Evolutionary conservation across 2,888 invertebrate species (phyloP).

Genomic region (Noctua fimbriata): DNA sequence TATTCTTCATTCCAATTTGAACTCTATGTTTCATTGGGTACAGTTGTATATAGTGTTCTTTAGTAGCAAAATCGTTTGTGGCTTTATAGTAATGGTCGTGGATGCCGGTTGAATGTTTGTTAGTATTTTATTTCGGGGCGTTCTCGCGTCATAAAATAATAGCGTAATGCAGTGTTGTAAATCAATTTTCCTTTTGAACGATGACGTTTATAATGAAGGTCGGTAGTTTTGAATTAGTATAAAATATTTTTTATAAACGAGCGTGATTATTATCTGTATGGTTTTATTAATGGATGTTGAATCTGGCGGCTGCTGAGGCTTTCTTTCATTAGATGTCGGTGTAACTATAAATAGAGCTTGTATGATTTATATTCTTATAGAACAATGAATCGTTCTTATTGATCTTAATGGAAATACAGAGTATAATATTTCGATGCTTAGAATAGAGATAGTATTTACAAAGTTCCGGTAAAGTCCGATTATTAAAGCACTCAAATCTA

Average conservation of each 20-base stretch:
- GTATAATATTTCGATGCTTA: neutral
- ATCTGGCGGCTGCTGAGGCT: constrained; percentile 66
- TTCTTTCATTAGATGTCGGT: constrained; percentile 56
- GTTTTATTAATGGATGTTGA: constrained; percentile 76
- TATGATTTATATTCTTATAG: constrained; percentile 52
- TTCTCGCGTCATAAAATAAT: constrained; percentile 90
- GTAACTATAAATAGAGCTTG: constrained; percentile 46
- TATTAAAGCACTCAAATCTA: too few species aligned
- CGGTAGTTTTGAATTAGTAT: constrained; percentile 85
- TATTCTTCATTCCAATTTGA: constrained; percentile 62
- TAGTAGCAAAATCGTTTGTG: constrained; percentile 63
- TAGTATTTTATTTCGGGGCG: constrained; percentile 90
- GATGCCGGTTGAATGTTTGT: constrained; percentile 90
- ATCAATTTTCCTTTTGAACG: constrained; percentile 89
- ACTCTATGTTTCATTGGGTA: constrained; percentile 67
- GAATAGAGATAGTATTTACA: neutral
- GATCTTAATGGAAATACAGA: neutral
- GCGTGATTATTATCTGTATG: constrained; percentile 79
- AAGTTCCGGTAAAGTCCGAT: neutral
- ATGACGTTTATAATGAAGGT: constrained; percentile 87
- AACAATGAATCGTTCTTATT: constrained; percentile 36
- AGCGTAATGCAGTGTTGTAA: constrained; percentile 89
- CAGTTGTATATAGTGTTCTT: constrained; percentile 48
- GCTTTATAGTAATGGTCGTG: constrained; percentile 87
- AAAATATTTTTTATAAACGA: constrained; percentile 78